These are phyloP conservation scores for Apostichopus leukothele DNA, from an alignment of 53 echinoderm and acorn worm genomes.

Conservation along the genomic window DNA sequence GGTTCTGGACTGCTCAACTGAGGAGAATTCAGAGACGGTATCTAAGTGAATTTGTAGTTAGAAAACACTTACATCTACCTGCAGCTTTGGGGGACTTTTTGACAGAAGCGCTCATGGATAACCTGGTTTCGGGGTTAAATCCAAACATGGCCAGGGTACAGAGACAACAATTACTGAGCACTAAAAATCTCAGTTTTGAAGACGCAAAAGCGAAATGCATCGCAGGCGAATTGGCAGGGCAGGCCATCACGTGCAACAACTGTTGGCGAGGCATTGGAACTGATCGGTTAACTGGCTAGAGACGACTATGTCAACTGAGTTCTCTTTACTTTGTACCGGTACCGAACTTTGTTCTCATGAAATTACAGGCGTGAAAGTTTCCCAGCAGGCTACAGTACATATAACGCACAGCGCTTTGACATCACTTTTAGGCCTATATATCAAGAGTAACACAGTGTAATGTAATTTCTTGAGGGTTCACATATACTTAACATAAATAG, in stretches of 20 bases:
- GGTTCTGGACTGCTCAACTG: conserved; percentile 55
- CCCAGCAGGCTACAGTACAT: too few species aligned
- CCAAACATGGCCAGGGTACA: conserved; percentile 44
- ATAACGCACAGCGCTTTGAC: too few species aligned
- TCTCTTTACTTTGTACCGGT: too few species aligned
- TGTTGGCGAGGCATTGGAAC: not conserved
- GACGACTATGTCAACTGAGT: too few species aligned
- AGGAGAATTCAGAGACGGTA: conserved; percentile 55
- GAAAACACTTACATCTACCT: conserved; percentile 48
- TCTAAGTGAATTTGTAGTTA: conserved; percentile 55
- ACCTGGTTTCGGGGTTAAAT: conserved; percentile 33
- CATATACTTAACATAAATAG: too few species aligned
- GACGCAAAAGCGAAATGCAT: conserved; percentile 52
- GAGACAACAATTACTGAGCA: conserved; percentile 32
- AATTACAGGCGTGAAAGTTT: too few species aligned
- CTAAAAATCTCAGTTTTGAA: conserved; percentile 44
- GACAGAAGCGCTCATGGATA: conserved; percentile 62
- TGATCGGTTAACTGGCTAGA: too few species aligned
- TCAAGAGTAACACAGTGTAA: too few species aligned
- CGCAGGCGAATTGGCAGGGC: conserved; percentile 52
- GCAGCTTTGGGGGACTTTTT: conserved; percentile 12
- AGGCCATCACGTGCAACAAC: conserved; percentile 26
- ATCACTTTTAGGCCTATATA: too few species aligned
- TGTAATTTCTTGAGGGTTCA: too few species aligned
- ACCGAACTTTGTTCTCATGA: too few species aligned